phyloP scores from a whole-genome alignment of 2,113 vertebrate species.

The Leucopsar rothschildi region DNA sequence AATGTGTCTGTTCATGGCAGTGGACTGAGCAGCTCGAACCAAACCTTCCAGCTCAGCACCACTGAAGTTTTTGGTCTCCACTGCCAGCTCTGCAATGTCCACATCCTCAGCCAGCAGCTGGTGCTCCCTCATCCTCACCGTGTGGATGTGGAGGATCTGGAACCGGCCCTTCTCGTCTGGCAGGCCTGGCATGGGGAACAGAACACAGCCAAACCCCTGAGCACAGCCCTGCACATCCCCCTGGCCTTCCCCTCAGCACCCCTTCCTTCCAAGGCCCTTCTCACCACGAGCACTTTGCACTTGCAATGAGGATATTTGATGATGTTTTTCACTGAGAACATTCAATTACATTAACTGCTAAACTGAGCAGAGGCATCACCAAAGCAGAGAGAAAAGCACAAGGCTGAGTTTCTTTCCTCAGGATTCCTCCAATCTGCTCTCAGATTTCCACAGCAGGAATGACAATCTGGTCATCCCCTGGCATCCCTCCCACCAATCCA shows the following conservation, averaged over 20 bases:
- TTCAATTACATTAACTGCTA: no score
- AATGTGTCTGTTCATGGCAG: slow-evolving; percentile 97
- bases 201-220: fast-evolving
- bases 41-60: slow-evolving; percentile 94
- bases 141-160: slow-evolving; percentile 96
- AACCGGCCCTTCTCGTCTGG: slow-evolving; percentile 90
- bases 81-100: slow-evolving; percentile 84
- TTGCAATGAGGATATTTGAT: not conserved
- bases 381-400: not conserved
- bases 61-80: slow-evolving; percentile 95
- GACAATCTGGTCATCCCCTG: not conserved
- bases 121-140: slow-evolving; percentile 86
- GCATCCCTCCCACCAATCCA: not conserved
- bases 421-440: fast-evolving
- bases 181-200: slow-evolving; percentile 72
- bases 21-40: slow-evolving; percentile 94
- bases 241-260: not conserved
- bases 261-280: not conserved
- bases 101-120: slow-evolving; percentile 83
- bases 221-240: not conserved
- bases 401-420: not conserved
- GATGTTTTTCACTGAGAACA: not conserved
- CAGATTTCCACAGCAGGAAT: not conserved
- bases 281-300: not conserved
- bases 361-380: not conserved